Base-by-base conservation (phyloP, 2,888 invertebrate genomes). In the Euplagia quadripunctaria region DNA sequence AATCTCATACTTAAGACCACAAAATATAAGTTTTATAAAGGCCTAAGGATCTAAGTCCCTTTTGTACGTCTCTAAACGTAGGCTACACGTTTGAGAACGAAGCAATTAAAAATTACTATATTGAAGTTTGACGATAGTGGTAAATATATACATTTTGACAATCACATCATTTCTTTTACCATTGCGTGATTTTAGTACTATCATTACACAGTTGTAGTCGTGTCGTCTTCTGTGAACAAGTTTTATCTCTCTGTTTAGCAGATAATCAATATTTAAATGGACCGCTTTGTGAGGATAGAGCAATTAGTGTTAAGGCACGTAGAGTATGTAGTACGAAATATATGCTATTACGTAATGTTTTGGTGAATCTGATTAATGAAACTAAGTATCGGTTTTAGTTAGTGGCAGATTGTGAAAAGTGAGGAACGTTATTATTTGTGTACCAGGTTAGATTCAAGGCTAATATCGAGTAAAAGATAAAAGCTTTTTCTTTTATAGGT, bases 261-360 rank as follows among this genome's bases (percentile, higher is more conserved):
- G 72, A 69, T 73, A 73, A 72, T 72, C 68, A 72, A 73, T 73
- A 73, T 69, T 72, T 58, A 69, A 69, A 68, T 73, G 72, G 55
- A 58, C 41, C 72, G 72, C 68, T 73, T 73, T 65, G 72, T 73
- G 43, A 64, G 72, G 55, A 69, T 73, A 64, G 41, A 69, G 72
- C 49, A 64, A 73, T 73, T 73, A 68, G 49, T 73, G 68, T 64
- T 64, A 58, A 64, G 68, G 68, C 64, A 49, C 64, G 64, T 46
- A 65, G 55, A 73, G 41, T 58, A 68, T 58, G 69, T 69, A 6
- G 43, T 46, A 64, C 64, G 42, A 64, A 69, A 65, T 69, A 55
- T 72, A 64, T 41, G 72, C 68, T 73, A 58, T 73, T 65, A 64
- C 12, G 49, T 72, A 72, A 52, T 72, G 68, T 63, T 68, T 68